These are phyloP conservation scores for Enteromius unitaeniatus DNA, from an alignment of 2,797 vertebrate genomes.

Conservation along the genomic window DNA sequence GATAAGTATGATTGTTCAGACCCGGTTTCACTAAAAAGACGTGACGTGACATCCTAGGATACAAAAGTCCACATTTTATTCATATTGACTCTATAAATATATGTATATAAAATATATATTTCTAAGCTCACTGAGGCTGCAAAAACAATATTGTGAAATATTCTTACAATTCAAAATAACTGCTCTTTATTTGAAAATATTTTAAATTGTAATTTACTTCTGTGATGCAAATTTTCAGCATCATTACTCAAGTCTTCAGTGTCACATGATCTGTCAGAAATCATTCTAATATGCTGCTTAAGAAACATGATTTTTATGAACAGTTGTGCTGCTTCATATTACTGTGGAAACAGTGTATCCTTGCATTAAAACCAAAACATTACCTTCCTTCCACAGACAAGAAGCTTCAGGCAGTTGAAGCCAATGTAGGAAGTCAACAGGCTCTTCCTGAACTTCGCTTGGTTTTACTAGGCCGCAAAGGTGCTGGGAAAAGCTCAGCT, in stretches of 20 bases:
- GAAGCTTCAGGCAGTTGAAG: constrained; percentile 62
- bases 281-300: neutral
- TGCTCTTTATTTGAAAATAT: neutral
- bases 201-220: neutral
- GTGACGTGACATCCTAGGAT: neutral
- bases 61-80: neutral
- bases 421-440: neutral
- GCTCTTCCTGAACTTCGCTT: constrained; percentile 70
- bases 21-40: neutral
- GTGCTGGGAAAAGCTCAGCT: constrained; percentile 74
- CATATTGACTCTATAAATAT: neutral
- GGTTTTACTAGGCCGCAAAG: constrained; percentile 79
- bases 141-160: neutral
- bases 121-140: too few relatives aligned
- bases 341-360: neutral
- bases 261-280: neutral
- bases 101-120: neutral
- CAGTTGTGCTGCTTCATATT: neutral
- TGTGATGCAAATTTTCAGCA: neutral
- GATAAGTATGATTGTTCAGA: constrained; percentile 3
- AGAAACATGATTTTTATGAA: neutral
- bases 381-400: constrained; percentile 66
- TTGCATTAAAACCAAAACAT: constrained; percentile 51
- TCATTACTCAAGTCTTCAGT: neutral
- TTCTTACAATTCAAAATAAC: neutral